These are phyloP conservation scores for Otus sunia DNA, from an alignment of 2,113 vertebrate species.

Conservation along the genomic window DNA sequence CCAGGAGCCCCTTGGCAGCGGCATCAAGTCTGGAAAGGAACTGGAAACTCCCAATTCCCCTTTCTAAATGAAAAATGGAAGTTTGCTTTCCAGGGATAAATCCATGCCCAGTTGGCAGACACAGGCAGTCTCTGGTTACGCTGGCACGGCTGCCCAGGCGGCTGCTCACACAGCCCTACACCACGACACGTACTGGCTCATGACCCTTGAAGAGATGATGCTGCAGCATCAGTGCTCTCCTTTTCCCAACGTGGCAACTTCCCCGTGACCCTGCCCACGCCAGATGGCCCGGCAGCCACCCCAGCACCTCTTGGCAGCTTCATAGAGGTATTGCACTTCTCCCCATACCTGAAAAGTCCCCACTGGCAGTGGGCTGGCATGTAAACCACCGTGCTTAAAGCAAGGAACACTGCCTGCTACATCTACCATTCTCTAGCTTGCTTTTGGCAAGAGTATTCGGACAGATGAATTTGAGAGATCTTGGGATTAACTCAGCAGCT, in stretches of 20 bases:
- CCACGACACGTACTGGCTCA: fast-evolving
- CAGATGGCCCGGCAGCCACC: background rate
- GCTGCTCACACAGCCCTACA: background rate
- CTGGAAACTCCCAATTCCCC: background rate
- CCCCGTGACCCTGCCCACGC: fast-evolving
- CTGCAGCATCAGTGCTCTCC: fast-evolving
- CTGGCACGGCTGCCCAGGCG: background rate
- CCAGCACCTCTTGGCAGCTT: fast-evolving
- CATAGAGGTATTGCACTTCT: background rate
- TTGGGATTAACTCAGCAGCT: background rate
- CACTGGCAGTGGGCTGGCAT: background rate
- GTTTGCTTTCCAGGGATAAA: background rate
- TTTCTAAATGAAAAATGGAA: background rate
- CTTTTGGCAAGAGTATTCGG: background rate
- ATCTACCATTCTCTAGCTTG: background rate
- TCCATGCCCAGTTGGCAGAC: background rate
- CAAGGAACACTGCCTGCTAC: background rate
- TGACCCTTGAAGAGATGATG: background rate
- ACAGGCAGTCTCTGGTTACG: background rate
- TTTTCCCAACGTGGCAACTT: fast-evolving
- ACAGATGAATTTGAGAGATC: background rate
- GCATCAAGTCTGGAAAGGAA: background rate
- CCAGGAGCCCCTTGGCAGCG: background rate
- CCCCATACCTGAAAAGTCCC: background rate
- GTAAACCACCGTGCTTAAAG: background rate